Conservation (phyloP, 2,113 vertebrate genomes). For the Eulemur rufifrons region DNA sequence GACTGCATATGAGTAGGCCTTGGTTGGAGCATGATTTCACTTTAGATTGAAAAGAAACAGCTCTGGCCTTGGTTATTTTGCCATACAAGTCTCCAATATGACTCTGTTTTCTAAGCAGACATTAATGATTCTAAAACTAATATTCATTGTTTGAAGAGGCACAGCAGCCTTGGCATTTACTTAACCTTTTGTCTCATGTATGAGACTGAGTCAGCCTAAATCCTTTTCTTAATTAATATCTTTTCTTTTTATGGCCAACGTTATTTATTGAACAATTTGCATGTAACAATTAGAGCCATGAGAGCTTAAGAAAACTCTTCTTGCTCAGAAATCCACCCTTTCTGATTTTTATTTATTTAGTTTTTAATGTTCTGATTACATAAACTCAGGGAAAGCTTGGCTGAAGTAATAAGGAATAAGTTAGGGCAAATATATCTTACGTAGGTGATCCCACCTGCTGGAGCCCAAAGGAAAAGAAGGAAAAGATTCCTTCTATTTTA, state of each 20-base stretch:
- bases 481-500: not conserved
- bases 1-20: conserved; percentile 91
- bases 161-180: conserved; percentile 98
- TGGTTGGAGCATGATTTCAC: conserved; percentile 91
- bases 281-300: conserved; percentile 84
- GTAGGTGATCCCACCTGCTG: conserved; percentile 19
- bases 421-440: not conserved
- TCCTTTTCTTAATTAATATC: conserved; percentile 99
- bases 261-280: conserved; percentile 91
- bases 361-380: conserved; percentile 67
- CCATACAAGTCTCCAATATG: conserved; percentile 93
- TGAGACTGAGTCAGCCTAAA: conserved; percentile 96
- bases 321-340: conserved; percentile 56
- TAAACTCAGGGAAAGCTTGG: conserved; percentile 37
- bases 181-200: conserved; percentile 99
- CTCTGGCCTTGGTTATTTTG: conserved; percentile 88
- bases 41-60: conserved; percentile 93
- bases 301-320: conserved; percentile 76
- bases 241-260: conserved; percentile 86
- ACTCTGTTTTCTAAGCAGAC: conserved; percentile 98
- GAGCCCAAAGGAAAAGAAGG: conserved; percentile 11
- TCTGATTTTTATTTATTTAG: conserved; percentile 59
- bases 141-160: conserved; percentile 99
- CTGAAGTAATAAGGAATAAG: not conserved
- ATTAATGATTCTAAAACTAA: conserved; percentile 99